Conservation (phyloP, 2,113 vertebrate species). For the Erythrolamprus reginae region DNA sequence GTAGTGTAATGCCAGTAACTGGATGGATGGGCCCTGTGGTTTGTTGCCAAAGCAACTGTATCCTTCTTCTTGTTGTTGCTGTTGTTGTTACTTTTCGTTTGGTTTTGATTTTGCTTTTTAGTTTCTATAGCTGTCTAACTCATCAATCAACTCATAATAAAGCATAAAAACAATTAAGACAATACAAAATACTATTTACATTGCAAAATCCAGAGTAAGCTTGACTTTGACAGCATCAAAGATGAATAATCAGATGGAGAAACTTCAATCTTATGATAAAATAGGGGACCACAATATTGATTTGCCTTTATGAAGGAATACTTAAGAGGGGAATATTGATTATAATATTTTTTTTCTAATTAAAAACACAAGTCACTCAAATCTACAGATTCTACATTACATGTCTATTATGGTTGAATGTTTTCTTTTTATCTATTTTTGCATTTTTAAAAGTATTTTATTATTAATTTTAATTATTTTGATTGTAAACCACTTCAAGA, state of each 20-base stretch:
- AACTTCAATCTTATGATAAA: neutral
- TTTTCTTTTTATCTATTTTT: neutral
- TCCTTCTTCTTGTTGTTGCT: neutral
- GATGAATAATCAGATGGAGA: neutral
- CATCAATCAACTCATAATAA: neutral
- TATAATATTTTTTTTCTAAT: neutral
- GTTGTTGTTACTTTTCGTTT: too few relatives aligned
- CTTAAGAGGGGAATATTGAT: neutral
- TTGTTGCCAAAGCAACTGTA: neutral
- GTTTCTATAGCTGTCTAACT: neutral
- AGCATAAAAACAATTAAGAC: neutral
- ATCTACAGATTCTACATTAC: neutral
- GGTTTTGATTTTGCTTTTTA: neutral
- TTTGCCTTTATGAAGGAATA: neutral
- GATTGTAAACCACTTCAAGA: neutral
- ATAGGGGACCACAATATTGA: neutral
- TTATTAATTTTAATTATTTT: neutral
- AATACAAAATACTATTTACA: neutral
- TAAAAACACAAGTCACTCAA: neutral
- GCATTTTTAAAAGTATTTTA: neutral
- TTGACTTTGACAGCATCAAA: neutral
- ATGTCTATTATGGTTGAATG: neutral
- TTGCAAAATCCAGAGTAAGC: neutral
- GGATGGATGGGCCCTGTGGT: neutral
- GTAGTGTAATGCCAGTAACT: neutral